These are phyloP conservation scores for Cervus canadensis DNA, from an alignment of 2,113 vertebrate species.

Conservation along the genomic window DNA sequence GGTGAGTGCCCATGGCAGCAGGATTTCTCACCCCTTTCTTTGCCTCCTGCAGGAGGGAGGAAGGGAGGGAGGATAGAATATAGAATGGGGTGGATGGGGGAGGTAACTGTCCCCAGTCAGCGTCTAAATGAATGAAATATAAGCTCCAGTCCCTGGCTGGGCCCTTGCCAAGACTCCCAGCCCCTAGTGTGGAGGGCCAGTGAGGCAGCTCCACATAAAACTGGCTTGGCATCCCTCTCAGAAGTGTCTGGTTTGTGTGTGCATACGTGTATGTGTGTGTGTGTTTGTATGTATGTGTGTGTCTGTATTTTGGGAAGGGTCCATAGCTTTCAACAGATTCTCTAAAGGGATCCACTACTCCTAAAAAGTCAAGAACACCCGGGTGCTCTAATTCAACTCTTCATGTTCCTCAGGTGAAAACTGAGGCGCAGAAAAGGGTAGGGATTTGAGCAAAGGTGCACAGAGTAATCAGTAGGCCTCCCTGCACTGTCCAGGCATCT, in stretches of 20 bases:
- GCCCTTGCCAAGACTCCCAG: not conserved
- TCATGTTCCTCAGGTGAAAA: slow-evolving; percentile 38
- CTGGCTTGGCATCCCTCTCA: not conserved
- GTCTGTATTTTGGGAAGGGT: not conserved
- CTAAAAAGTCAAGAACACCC: not conserved
- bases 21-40: slow-evolving; percentile 24
- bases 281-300: accelerated
- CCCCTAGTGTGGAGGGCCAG: not conserved
- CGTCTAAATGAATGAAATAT: not conserved
- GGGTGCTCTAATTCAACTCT: not conserved
- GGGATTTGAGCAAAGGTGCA: slow-evolving; percentile 21
- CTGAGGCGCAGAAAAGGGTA: slow-evolving; percentile 28
- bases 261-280: not conserved
- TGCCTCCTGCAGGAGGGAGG: not conserved
- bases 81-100: not conserved
- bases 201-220: not conserved
- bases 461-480: slow-evolving; percentile 14
- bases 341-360: not conserved
- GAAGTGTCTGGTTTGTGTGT: not conserved
- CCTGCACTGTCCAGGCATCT: not conserved
- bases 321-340: not conserved
- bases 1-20: slow-evolving; percentile 52
- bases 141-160: not conserved
- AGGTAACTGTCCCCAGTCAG: not conserved
- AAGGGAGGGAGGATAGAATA: not conserved